These are phyloP conservation scores for Temnothorax longispinosus DNA, from an alignment of 1,140 invertebrate species.

Conservation along the genomic window DNA sequence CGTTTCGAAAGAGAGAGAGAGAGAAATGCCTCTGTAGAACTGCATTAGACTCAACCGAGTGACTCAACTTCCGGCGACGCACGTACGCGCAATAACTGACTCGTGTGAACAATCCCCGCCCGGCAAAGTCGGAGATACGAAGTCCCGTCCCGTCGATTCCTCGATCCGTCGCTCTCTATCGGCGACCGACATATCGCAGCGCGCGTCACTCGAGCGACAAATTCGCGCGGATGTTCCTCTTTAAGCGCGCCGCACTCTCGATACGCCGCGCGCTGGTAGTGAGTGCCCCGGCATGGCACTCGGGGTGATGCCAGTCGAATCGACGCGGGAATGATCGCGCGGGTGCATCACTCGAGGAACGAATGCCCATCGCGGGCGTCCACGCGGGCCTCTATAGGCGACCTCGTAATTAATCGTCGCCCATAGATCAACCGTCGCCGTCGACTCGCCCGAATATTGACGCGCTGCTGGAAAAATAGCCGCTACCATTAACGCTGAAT, in stretches of 20 bases:
- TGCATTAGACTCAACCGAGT: neutral
- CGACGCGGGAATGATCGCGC: constrained; percentile 47
- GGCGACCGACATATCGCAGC: no score
- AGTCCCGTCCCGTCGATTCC: neutral
- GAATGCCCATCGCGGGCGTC: constrained; percentile 49
- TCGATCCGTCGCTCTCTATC: neutral
- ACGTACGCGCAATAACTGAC: neutral
- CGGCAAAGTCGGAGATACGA: neutral
- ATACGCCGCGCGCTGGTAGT: neutral
- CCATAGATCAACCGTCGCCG: constrained; percentile 42
- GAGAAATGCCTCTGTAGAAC: neutral
- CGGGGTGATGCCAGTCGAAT: neutral
- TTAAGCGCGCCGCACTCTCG: constrained; percentile 61
- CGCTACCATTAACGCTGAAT: constrained; percentile 46
- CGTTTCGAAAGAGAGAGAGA: no score
- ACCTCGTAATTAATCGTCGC: constrained; percentile 61
- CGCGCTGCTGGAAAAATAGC: constrained; percentile 44
- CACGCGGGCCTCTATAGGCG: constrained; percentile 28
- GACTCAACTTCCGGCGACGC: neutral
- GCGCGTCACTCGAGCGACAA: neutral
- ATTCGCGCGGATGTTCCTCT: constrained; percentile 45
- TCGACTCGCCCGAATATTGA: constrained; percentile 28
- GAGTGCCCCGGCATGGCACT: constrained; percentile 13
- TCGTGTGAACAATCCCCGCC: constrained; percentile 9
- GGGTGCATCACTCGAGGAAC: constrained; percentile 42